Base-by-base conservation (phyloP, 2,113 vertebrate species). In the Ailurus styani region DNA sequence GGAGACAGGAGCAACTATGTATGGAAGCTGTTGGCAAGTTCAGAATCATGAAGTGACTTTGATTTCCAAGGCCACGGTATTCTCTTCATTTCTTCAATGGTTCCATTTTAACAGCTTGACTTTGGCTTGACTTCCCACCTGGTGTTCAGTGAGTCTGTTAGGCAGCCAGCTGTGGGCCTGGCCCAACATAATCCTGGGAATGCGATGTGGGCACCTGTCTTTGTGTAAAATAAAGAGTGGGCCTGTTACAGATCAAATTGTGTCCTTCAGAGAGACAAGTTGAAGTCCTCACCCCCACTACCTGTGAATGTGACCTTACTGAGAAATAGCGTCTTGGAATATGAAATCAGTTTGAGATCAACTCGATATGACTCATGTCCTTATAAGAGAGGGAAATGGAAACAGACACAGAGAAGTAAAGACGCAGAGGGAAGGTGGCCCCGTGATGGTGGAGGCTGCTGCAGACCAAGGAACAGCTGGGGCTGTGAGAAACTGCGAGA, bases 401-500 rank as follows among this genome's bases (percentile, higher is more conserved):
- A 64, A 13, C 21, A 64, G n/a, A 64, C 5, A 40, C 23, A 34
- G 31, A 86, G 20, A 45, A 27, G 8, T 54, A 34, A 50, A 83
- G 11, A 45, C 18, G 55, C 13, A 57, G 31, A 11, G 42, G 34
- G 34, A 60, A 85, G 57, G 13, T 29, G 40, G 34, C 57, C 20
- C 21, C 0, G 27, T 18, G 17, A 79, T 21, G 27, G 12, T 45
- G 14, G 23, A 40, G 64, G 25, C 9, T 23, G 3, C n/a, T 66
- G 15, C 31, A 92, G 57, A 77, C 6, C 20, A 29, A 94, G 42
- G 29, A 37, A 6, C 2, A 20, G 1, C 2, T 23, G 23, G 29
- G 40, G 9, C 20, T 25, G 4, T 42, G 20, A 90, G 45, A 20
- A 31, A 6, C 15, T 1, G 0, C 2, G 9, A 72, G 17, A 11